These are phyloP conservation scores for Ptiloglossa arizonensis DNA, from an alignment of 1,140 invertebrate species.

Conservation along the genomic window DNA sequence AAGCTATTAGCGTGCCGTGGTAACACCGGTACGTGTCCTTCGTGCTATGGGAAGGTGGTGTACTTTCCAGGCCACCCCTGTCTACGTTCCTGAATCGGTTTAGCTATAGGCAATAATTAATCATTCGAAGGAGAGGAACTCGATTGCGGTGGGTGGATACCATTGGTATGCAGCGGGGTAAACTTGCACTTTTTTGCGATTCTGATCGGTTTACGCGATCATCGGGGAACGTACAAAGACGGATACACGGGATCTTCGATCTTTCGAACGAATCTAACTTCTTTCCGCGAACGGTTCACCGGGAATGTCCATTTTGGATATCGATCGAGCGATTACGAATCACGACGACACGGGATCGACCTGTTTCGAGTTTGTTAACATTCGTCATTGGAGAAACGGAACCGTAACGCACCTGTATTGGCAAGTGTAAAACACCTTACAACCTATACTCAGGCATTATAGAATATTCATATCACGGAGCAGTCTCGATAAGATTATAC, in stretches of 20 bases:
- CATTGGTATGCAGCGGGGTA: neutral
- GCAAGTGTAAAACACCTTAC: conserved; percentile 42
- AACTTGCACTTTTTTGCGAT: neutral
- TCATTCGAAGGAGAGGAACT: conserved; percentile 60
- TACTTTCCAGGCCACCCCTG: conserved; percentile 34
- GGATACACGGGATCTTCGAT: too few relatives aligned
- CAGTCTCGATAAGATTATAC: conserved; percentile 75
- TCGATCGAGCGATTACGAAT: too few relatives aligned
- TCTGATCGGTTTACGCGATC: too few relatives aligned
- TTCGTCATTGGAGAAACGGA: conserved; percentile 24
- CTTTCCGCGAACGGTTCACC: too few relatives aligned
- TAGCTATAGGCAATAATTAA: conserved; percentile 77
- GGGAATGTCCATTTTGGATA: too few relatives aligned
- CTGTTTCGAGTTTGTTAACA: neutral
- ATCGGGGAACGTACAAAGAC: too few relatives aligned
- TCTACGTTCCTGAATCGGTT: conserved; percentile 55
- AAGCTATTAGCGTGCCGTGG: conserved; percentile 76
- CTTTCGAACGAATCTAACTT: too few relatives aligned
- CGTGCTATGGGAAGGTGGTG: conserved; percentile 54
- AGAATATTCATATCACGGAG: conserved; percentile 79
- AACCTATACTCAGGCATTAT: conserved; percentile 78
- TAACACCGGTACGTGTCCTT: conserved; percentile 77
- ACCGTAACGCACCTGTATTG: conserved; percentile 36
- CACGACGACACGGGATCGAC: neutral
- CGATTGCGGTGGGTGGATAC: conserved; percentile 36